Percentiles rank a stretch among this genome's conserved stretches.
Evolutionary conservation across 2,888 invertebrate species (phyloP).

Genomic region (Eugnorisma glareosa): DNA sequence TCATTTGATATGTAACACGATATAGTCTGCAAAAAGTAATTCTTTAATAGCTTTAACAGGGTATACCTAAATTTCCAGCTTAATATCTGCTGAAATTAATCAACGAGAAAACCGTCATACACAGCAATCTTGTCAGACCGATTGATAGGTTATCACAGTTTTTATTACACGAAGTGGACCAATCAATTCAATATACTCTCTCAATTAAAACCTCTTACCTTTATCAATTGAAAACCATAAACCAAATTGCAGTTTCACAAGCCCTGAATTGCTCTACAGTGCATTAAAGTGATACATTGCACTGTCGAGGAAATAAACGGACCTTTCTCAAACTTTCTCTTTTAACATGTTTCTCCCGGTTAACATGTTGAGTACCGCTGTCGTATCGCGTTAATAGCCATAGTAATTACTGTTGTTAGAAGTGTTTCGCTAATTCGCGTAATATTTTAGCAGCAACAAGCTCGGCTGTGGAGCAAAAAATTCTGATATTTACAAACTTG

Average conservation of each 20-base stretch:
- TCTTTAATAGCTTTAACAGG: neutral
- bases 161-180: neutral
- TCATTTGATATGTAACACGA: too few relatives aligned
- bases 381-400: constrained; percentile 51
- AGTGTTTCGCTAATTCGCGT: constrained; percentile 64
- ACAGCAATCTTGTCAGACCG: neutral
- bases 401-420: constrained; percentile 65
- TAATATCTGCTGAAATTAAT: neutral
- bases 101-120: neutral
- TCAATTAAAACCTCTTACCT: constrained; percentile 40
- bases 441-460: constrained; percentile 61
- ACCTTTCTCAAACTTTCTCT: constrained; percentile 61
- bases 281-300: constrained; percentile 56
- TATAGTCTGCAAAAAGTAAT: too few relatives aligned
- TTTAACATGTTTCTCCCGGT: constrained; percentile 43
- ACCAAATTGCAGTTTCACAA: constrained; percentile 47
- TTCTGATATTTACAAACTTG: constrained; percentile 26
- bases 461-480: constrained; percentile 48
- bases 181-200: constrained; percentile 22
- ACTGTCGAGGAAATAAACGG: constrained; percentile 48
- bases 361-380: constrained; percentile 61
- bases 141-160: constrained; percentile 7
- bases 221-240: constrained; percentile 53
- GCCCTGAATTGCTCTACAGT: constrained; percentile 42
- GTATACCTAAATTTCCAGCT: neutral